Evolutionary conservation across 2,113 vertebrate genomes (phyloP).

Genomic region (Aldabrachelys gigantea): DNA sequence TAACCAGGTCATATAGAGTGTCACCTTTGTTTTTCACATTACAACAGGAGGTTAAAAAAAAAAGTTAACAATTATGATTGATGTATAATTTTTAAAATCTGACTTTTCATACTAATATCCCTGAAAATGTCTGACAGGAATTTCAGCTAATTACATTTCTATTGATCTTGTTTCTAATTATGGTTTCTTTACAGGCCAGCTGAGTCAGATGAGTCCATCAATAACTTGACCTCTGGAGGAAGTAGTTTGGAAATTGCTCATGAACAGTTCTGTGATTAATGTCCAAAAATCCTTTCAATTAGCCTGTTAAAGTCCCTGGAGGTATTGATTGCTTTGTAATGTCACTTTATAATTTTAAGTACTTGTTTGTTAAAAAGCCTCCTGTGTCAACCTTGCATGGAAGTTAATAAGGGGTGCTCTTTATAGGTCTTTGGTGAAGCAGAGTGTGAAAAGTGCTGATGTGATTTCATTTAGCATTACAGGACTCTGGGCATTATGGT

Average conservation of each 20-base stretch:
- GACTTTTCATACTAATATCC: conserved; percentile 39
- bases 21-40: not conserved
- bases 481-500: not conserved
- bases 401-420: not conserved
- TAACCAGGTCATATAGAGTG: not conserved
- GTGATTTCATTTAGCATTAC: not conserved
- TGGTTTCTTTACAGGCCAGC: conserved; percentile 41
- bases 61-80: not conserved
- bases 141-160: conserved; percentile 22
- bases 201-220: conserved; percentile 47
- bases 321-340: conserved; percentile 6
- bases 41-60: not conserved
- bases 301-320: conserved; percentile 30
- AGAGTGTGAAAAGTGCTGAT: not conserved
- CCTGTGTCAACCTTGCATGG: not conserved
- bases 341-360: conserved; percentile 14
- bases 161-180: conserved; percentile 63
- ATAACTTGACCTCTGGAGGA: conserved; percentile 64
- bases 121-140: conserved; percentile 38
- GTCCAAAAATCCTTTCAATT: conserved; percentile 42
- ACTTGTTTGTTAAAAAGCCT: conserved; percentile 17
- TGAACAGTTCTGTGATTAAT: conserved; percentile 13
- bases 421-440: not conserved
- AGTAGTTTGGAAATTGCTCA: conserved; percentile 62
- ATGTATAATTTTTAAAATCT: conserved; percentile 30